phyloP scores from a whole-genome alignment of 2,113 vertebrate genomes.

The Platichthys flesus region DNA sequence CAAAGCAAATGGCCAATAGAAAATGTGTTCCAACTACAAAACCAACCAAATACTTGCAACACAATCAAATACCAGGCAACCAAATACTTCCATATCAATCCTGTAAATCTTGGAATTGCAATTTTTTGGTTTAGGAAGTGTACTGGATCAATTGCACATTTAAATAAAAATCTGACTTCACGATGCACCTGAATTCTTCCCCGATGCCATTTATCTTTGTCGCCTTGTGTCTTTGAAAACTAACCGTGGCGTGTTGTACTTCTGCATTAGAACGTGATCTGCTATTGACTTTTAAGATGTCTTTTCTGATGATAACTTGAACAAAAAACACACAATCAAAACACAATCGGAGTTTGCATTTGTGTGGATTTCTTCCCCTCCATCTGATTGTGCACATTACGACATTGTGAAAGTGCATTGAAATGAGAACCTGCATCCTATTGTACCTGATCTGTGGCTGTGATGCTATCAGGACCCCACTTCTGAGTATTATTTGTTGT shows the following conservation, averaged over 20 bases:
- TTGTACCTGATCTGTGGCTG: conserved; percentile 75
- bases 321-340: conserved; percentile 27
- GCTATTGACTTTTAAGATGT: conserved; percentile 21
- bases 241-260: background rate
- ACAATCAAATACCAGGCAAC: no score
- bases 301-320: conserved; percentile 33
- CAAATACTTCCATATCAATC: no score
- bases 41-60: no score
- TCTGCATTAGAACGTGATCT: conserved; percentile 22
- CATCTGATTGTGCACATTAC: conserved; percentile 65
- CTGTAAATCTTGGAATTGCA: background rate
- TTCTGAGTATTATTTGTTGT: conserved; percentile 84
- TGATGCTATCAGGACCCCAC: conserved; percentile 80
- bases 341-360: conserved; percentile 53
- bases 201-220: background rate
- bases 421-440: conserved; percentile 78
- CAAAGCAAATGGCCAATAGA: no score
- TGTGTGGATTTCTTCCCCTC: conserved; percentile 52
- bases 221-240: no score
- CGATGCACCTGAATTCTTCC: background rate
- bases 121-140: background rate
- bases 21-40: no score
- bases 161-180: background rate
- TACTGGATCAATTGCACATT: background rate
- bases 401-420: conserved; percentile 79